phyloP scores from a whole-genome alignment of 2,113 vertebrate genomes.

The Pseudopipra pipra region DNA sequence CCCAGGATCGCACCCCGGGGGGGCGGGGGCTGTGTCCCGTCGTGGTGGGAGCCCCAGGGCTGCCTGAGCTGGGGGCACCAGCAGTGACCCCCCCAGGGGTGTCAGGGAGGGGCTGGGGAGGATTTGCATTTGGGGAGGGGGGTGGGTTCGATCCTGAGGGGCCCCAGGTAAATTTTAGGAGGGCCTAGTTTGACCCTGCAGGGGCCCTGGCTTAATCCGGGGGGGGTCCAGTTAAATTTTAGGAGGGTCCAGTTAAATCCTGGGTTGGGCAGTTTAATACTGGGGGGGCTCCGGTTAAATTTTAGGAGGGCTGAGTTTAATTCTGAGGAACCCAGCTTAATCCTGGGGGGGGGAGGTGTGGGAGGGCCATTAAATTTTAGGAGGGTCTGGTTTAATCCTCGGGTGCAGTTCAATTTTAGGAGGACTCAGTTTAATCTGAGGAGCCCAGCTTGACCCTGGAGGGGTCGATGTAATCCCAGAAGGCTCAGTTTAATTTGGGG shows the following conservation, averaged over 20 bases:
- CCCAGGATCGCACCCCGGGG: accelerated
- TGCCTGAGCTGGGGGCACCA: accelerated
- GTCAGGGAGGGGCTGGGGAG: accelerated
- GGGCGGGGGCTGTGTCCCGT: accelerated
- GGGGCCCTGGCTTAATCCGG: too few relatives aligned
- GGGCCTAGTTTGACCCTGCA: too few relatives aligned
- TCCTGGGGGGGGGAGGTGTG: too few relatives aligned
- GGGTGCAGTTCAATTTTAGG: too few relatives aligned
- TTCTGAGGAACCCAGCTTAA: background rate
- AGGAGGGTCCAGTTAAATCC: too few relatives aligned
- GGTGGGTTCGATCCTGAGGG: background rate
- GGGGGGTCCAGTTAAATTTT: too few relatives aligned
- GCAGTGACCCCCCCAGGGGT: background rate
- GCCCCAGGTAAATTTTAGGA: background rate
- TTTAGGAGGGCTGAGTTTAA: background rate
- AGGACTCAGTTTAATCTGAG: background rate
- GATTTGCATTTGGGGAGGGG: accelerated
- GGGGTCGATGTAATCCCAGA: background rate
- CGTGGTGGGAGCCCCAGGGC: accelerated
- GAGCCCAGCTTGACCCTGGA: background rate
- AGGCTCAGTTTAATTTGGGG: background rate
- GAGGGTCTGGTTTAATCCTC: background rate
- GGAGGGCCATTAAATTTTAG: background rate
- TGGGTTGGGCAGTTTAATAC: too few relatives aligned
- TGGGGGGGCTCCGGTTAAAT: background rate